Conservation (phyloP, 2,888 invertebrate species). For the Ischnura elegans region DNA sequence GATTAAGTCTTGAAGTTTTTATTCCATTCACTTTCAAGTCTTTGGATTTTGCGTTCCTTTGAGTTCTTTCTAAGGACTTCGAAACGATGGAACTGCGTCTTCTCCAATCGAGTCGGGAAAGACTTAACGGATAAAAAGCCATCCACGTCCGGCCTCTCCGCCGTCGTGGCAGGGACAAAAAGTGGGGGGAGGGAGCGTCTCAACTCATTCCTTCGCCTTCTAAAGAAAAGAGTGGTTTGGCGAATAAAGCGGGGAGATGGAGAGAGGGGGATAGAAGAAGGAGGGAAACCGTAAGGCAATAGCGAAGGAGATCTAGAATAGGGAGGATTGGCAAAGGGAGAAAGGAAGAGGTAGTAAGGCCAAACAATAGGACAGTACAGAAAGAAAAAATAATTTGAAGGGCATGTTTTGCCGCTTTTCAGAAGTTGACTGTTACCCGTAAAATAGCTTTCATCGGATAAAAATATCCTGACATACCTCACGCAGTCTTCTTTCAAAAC, state of each 20-base stretch:
- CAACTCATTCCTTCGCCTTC: not conserved
- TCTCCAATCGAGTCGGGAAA: conserved; percentile 1
- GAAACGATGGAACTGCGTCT: not conserved
- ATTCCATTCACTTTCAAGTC: not conserved
- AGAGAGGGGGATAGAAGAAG: not conserved
- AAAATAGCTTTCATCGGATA: too few species aligned
- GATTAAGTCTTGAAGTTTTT: not conserved
- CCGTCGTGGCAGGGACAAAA: not conserved
- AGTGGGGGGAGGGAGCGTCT: not conserved
- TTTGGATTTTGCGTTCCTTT: not conserved
- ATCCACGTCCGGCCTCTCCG: not conserved
- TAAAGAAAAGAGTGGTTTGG: not conserved
- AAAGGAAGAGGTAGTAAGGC: too few species aligned
- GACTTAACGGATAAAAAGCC: conserved; percentile 8
- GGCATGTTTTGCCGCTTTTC: too few species aligned
- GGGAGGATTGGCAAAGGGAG: not conserved
- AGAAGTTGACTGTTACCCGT: too few species aligned
- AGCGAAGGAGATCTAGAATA: not conserved
- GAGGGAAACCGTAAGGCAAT: not conserved
- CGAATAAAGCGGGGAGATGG: not conserved
- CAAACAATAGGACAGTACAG: too few species aligned
- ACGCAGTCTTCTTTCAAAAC: too few species aligned
- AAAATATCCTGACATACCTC: too few species aligned
- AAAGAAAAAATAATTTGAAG: too few species aligned
- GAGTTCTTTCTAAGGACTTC: not conserved